Evolutionary conservation across 1,140 invertebrate genomes (phyloP).

Genomic region (Cheumatopsyche charites): DNA sequence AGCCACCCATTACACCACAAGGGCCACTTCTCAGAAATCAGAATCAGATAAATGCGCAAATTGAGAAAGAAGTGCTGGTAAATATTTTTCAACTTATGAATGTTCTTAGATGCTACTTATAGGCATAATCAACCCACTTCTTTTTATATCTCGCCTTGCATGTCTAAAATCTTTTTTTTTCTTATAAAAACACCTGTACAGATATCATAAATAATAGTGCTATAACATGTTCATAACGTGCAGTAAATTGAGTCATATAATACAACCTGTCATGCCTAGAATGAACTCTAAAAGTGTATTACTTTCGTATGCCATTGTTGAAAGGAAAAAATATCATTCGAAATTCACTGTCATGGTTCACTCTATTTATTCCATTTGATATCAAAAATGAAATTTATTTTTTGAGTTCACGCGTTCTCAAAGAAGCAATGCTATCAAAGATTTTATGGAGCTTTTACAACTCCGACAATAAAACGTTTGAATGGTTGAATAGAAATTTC

Average conservation of each 20-base stretch:
- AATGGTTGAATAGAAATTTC: too few relatives aligned
- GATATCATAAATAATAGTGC: too few relatives aligned
- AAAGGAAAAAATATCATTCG: neutral
- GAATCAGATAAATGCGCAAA: constrained; percentile 51
- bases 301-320: neutral
- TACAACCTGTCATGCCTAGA: neutral
- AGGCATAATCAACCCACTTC: neutral
- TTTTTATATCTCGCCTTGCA: neutral
- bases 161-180: neutral
- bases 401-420: too few relatives aligned
- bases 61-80: constrained; percentile 66
- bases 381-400: too few relatives aligned
- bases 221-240: neutral
- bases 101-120: too few relatives aligned
- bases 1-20: constrained; percentile 29
- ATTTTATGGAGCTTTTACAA: too few relatives aligned
- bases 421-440: too few relatives aligned
- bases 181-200: neutral
- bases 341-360: too few relatives aligned
- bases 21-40: constrained; percentile 36
- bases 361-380: too few relatives aligned
- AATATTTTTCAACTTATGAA: neutral
- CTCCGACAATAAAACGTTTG: too few relatives aligned
- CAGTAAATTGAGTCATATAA: constrained; percentile 7
- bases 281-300: too few relatives aligned